Evolutionary conservation across 2,113 vertebrate species (phyloP), one percentile per base, ranked within the genome.

Genomic region (Lophotis ruficrista): DNA sequence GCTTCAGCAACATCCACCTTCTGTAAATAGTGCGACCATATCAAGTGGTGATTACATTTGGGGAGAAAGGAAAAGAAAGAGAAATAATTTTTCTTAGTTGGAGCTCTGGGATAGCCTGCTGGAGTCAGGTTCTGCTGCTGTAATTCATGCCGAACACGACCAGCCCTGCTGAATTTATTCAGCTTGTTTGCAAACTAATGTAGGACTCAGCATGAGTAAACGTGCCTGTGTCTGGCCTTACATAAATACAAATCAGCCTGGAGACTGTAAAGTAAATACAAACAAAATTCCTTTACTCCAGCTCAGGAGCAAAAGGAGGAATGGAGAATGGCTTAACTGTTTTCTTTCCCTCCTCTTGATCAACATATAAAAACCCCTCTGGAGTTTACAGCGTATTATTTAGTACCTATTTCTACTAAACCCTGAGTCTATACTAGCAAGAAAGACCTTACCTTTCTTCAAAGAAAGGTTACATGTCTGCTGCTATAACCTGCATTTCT

Each of bases 231-330:
- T 57, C 91, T 96, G 93, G 60, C 92, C 71, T 60, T 68, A n/a
- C 43, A 60, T 35, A 96, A 92, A 93, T 27, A 88, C 62, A 93
- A 81, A 93, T 24, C 85, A 78, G 56, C 87, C 87, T 54, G 84
- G 87, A 89, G 89, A 69, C 70, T 72, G 53, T 4, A 57, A 77
- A 68, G 54, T 33, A 87, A 96, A 94, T 47, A 51, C 75, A 86
- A 90, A 66, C 68, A 92, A 51, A 66, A 95, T 83, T 88, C 85
- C 51, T 94, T 86, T 10, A 12, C 37, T 87, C 23, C 53, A 6
- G 28, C 68, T 56, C 72, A 38, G 83, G 43, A 86, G 75, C 30
- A 93, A 57, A 69, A 91, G n/a, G 33, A 62, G 21, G 38, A 81
- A 87, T 6, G 23, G 56, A 37, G 38, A 61, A 53, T 1, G 3